Evolutionary conservation across 2,113 vertebrate genomes (phyloP), one percentile per base, ranked within the genome.

Genomic region (Serilophus lunatus): DNA sequence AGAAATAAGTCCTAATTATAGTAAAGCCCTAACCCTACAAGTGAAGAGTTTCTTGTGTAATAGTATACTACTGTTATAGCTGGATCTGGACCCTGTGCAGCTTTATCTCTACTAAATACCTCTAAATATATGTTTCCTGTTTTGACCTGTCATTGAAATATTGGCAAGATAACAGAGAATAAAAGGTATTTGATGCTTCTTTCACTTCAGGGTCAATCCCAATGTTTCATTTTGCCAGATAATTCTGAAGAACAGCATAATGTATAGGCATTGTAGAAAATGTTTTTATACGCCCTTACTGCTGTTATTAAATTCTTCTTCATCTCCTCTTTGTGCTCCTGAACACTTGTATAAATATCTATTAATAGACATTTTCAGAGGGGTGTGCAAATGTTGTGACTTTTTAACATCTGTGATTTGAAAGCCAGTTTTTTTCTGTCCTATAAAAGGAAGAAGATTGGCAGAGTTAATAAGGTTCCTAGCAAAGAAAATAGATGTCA

Each of bases 121-220:
- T 74, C 23, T 57, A 50, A 66, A 45, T 51, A 54, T 5, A 26
- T 0, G 0, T 19, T 77, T 76, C 12, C 1, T 0, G 4, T 77
- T 81, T 78, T 71, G 42, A 72, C 26, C 29, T 66, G 14, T 42
- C 33, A 44, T 45, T 76, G 35, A 13, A 65, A 54, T 65, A 76
- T 71, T 88, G 69, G 24, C 51, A 60, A 35, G 35, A 44, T 66
- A 50, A 22, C 26, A 65, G 45, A 80, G 26, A n/a, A 65, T 47
- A 53, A 57, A 59, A 65, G 8, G 5, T 29, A 12, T 53, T 70
- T 60, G 23, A n/a, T 54, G 11, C 31, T 81, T 54, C 44, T 70
- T 80, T 60, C 49, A 75, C n/a, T 74, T 79, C 18, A 47, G 24
- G 24, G 35, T 91, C 26, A 65, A 54, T 38, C 17, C 59, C 29